Evolutionary conservation across 2,888 invertebrate genomes (phyloP).

Genomic region (Acanthococcus lagerstroemiae): DNA sequence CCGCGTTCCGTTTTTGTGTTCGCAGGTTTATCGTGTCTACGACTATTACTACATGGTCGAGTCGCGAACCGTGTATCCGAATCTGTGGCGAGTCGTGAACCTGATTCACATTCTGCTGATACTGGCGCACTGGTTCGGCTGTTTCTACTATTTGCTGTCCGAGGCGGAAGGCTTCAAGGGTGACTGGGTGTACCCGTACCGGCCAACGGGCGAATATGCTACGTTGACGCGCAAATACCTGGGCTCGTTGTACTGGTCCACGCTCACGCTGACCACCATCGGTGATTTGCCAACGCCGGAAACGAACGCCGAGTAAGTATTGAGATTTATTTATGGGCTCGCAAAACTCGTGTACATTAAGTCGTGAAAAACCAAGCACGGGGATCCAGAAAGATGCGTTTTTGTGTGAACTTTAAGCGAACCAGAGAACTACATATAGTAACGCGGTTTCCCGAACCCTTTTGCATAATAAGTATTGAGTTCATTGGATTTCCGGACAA

Average conservation of each 20-base stretch:
- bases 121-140: constrained; percentile 95
- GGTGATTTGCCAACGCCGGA: constrained; percentile 93
- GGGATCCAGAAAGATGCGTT: too few species aligned
- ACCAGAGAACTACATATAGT: too few species aligned
- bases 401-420: too few species aligned
- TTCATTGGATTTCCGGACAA: too few species aligned
- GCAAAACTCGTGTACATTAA: neutral
- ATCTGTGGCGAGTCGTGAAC: constrained; percentile 90
- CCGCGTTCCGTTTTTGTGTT: too few species aligned
- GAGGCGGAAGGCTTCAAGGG: constrained; percentile 71
- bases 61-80: constrained; percentile 89
- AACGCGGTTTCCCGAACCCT: too few species aligned
- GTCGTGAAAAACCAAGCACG: neutral
- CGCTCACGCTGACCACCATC: constrained; percentile 87
- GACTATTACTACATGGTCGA: constrained; percentile 94
- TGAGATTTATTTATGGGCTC: constrained; percentile 1
- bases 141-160: constrained; percentile 89
- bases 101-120: constrained; percentile 88
- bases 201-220: constrained; percentile 73
- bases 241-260: constrained; percentile 93
- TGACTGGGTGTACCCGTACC: constrained; percentile 81
- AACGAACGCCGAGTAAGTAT: constrained; percentile 89
- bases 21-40: constrained; percentile 78
- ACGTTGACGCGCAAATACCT: constrained; percentile 85
- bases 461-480: too few species aligned